Evolutionary conservation across 2,797 vertebrate genomes (phyloP), one percentile per base, ranked within the genome.

Genomic region (Eospalax fontanierii): DNA sequence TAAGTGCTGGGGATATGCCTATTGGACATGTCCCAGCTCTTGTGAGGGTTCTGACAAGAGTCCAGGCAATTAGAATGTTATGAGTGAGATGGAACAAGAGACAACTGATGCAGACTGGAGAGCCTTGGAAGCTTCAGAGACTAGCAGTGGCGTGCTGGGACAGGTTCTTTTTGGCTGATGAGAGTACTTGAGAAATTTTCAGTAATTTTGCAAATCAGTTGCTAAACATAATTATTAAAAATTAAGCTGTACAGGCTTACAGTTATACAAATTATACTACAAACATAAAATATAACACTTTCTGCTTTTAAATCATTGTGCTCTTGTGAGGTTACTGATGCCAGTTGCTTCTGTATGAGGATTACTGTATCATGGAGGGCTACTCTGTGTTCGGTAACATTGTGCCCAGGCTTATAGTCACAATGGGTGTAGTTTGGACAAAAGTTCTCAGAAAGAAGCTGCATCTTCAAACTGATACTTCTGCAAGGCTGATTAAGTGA

Each of bases 121-220:
- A 26, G 10, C 50, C 71, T n/a, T 87, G 75, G 83, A 73, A 38
- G 28, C 8, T 21, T 66, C 26, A 57, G n/a, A 38, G 28, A 54
- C 2, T 2, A 57, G 38, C 33, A n/a, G 30, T 1, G 28, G 15
- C 15, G 1, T 11, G 21, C 35, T 40, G 7, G 24, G 8, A 61
- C 1, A 1, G 7, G 30, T 3, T 86, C n/a, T 68, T 61, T 9
- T 15, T n/a, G 71, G 38, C 2, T 84, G 6, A 38, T 2, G 11
- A 89, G 71, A 21, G 4, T 35, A 24, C 18, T 0, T 40, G 33
- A 19, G 54, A 22, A 24, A 83, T 75, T 61, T 80, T 76, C 75
- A 91, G 79, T 74, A 87, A 63, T 66, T 95, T 50, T n/a, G 16
- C 26, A 76, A 90, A 24, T 71, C n/a, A n/a, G 19, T 75, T 54